Base-by-base conservation (phyloP, 1,140 invertebrate genomes). In the Cotesia vestalis region DNA sequence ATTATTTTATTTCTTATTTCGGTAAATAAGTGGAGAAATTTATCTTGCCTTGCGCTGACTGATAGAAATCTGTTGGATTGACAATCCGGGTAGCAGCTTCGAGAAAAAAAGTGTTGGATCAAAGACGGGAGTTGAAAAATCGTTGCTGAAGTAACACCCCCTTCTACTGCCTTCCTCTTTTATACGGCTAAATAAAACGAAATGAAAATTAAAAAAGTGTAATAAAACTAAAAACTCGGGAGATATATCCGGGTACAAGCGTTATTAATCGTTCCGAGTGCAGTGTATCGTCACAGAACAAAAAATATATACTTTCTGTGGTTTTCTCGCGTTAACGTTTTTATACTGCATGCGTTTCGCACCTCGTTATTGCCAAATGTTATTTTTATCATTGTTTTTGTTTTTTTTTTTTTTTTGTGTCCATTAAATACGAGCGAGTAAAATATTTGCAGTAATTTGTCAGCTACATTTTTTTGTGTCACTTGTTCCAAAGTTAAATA, bases 301-400 rank as follows among this genome's bases (percentile, higher is more conserved):
- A 66, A 46, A 46, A 46, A 46, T 52, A 72, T 59, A 66, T 66
- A 72, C 36, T 72, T 27, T 53, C 38, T 27, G 70, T 52, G 70
- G 70, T 66, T 66, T 72, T 72, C 62, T 66, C 70, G 70, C 70
- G 66, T 72, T 60, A 38, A 55, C 70, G 63, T 46, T 40, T 67
- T 53, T 36, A 3, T 46, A 17, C 12, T 67, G 52, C 11, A n/a
- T 67, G 51, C 52, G 34, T 67, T 67, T 55, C 51, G 17, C 63
- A 66, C 46, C 40, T 46, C 40, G 40, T 52, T 17, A 27, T 12
- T 57, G 12, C 8, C n/a, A 8, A 4, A 57, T n/a, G 8, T 57
- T 57, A 14, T 60, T 60, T 9, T 60, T 12, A 11, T 8, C n/a
- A 66, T 12, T 46, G 36, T 36, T 14, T 6, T 64, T 64, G 9